Percentiles rank a stretch among this genome's conserved stretches.
Evolutionary conservation across 1,140 invertebrate genomes (phyloP).

Genomic region (Semibalanus balanoides): DNA sequence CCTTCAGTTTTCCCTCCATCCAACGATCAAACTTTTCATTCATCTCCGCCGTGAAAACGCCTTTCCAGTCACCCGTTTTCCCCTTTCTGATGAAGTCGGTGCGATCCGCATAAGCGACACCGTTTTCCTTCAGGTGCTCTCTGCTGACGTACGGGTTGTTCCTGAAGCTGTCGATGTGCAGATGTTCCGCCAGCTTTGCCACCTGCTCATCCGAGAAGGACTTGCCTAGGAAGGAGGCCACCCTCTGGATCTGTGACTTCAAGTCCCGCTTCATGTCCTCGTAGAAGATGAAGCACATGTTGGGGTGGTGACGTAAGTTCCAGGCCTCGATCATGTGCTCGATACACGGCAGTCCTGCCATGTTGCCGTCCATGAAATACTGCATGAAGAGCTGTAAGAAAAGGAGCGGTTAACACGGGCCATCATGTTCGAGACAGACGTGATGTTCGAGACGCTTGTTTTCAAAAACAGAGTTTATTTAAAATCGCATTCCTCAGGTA

Average conservation of each 20-base stretch:
- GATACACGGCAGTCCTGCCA: slow-evolving; percentile 12
- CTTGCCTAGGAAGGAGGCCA: slow-evolving; percentile 31
- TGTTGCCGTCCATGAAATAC: slow-evolving; percentile 9
- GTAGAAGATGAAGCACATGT: slow-evolving; percentile 23
- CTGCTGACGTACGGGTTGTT: slow-evolving; percentile 25
- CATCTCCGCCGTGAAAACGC: too few species aligned
- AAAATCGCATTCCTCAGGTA: too few species aligned
- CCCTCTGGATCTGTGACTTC: slow-evolving; percentile 21
- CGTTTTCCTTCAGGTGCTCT: slow-evolving; percentile 28
- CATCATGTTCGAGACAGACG: too few species aligned
- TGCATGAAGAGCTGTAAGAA: not conserved
- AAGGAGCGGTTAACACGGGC: too few species aligned
- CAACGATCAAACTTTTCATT: too few species aligned
- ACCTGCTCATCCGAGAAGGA: slow-evolving; percentile 24
- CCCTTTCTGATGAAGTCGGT: slow-evolving; percentile 27
- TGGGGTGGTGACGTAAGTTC: slow-evolving; percentile 17
- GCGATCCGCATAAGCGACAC: slow-evolving; percentile 21
- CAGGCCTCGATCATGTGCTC: slow-evolving; percentile 20
- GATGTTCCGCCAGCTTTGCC: slow-evolving; percentile 16
- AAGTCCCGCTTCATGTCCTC: slow-evolving; percentile 22
- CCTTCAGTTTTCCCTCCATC: too few species aligned
- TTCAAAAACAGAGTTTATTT: too few species aligned
- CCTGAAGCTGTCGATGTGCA: slow-evolving; percentile 31
- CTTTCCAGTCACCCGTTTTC: too few species aligned
- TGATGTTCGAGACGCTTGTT: too few species aligned